phyloP scores from a whole-genome alignment of 2,113 vertebrate species.

The Numenius arquata region DNA sequence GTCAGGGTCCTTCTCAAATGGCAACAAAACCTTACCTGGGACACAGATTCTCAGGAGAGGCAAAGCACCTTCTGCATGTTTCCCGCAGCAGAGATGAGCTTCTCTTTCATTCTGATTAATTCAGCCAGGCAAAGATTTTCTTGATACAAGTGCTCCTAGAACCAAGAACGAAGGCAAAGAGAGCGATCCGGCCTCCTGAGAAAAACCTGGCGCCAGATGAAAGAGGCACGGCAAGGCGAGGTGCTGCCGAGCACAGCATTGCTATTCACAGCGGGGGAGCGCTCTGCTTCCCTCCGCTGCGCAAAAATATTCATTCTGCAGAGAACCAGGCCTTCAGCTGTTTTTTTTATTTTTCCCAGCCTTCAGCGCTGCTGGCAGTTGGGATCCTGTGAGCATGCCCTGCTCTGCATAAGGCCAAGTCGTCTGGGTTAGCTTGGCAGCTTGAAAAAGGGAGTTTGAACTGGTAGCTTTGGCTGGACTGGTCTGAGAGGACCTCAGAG shows the following conservation, averaged over 20 bases:
- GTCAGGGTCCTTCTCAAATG: neutral
- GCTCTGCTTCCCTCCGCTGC: neutral
- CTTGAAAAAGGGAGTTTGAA: neutral
- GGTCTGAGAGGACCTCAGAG: neutral
- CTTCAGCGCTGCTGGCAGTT: neutral
- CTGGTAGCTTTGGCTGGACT: neutral
- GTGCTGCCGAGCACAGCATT: neutral
- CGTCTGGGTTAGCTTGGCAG: neutral
- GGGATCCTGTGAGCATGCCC: neutral
- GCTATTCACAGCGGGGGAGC: neutral
- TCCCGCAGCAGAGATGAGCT: neutral
- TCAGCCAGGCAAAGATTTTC: neutral
- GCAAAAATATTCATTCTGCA: fast-evolving
- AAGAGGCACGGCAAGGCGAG: neutral
- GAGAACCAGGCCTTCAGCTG: neutral
- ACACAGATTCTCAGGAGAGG: neutral
- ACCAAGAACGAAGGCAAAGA: neutral
- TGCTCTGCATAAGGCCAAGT: neutral
- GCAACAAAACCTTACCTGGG: neutral
- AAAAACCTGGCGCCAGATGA: neutral
- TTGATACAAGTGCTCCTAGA: neutral
- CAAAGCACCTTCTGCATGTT: neutral
- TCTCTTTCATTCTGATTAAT: neutral
- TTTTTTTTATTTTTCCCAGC: neutral
- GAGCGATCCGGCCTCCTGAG: neutral